Base-by-base conservation (phyloP, 2,888 invertebrate genomes). In the Polydrusus cervinus region DNA sequence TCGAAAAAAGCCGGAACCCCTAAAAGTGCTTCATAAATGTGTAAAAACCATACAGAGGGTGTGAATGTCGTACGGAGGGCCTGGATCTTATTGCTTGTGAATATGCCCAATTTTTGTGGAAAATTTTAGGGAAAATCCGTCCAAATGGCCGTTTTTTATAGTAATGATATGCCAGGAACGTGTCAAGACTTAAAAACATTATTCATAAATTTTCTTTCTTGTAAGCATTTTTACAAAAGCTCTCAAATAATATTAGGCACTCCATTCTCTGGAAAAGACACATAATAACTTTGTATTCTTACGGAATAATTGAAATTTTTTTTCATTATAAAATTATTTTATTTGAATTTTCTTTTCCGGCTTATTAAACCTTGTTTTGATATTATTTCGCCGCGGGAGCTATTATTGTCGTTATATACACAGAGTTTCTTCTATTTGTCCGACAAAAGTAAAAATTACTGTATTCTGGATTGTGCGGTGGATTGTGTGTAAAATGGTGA, bases 1-100 rank as follows among this genome's bases (percentile, higher is more conserved):
- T 45, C 47, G 55, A 66, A 18, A 30, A 57, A 60, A 68, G 30
- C 68, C 25, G 25, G 25, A 60, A 47, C 43, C 60, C 25, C 49
- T 40, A 14, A 53, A 66, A 47, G 45, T 34, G 64, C 64, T 64
- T 64, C 53, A 55, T 47, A 55, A 60, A 72, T 57, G 68, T 55
- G 64, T 74, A 69, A 74, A 69, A 74, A 64, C 69, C 73, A 73
- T 72, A 55, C 47, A 73, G 57, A 68, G 67, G 73, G 73, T 43
- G 73, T 67, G 61, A 62, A 73, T 16, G n/a, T 61, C 20, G 57
- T 30, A 53, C 16, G 40, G 55, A 57, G 53, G 69, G 55, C 38
- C 51, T 34, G 64, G 64, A 74, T 43, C 66, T 53, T 34, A 67
- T 60, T 34, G 30, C 57, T 47, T 66, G 30, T 62, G 66, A 57